Evolutionary conservation across 2,113 vertebrate genomes (phyloP), one percentile per base, ranked within the genome.

Genomic region (Rousettus leschenaultii): DNA sequence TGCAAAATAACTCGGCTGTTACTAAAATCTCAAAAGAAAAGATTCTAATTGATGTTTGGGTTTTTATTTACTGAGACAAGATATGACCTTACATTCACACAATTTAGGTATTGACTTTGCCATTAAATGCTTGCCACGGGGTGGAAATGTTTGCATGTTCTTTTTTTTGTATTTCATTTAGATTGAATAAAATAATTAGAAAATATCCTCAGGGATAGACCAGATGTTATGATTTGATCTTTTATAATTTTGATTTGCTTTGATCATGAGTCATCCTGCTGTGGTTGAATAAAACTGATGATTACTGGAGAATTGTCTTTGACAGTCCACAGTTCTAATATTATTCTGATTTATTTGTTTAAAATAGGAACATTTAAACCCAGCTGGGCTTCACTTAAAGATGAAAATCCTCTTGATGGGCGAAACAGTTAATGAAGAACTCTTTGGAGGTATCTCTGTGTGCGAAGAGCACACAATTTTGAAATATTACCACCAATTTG

Each of bases 361-460:
- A 55, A 95, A 98, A 93, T 97, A 99, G 99, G 99, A 99, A 96
- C 95, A 98, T 92, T 96, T 98, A 70, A 98, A 98, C 84, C 98
- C 98, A 89, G 98, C 98, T 95, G 99, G 99, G 5, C 87, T 99
- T 97, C 99, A 98, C 98, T 97, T 99, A 96, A 99, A 99, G 98
- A 97, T 99, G 92, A 98, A 98, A 98, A 99, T 99, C 95, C 98
- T 99, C 95, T 97, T 99, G 98, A 98, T 95, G 97, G 98, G 98
- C 38, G 89, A 96, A 92, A 97, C 97, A 82, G 88, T 98, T 91
- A 99, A 99, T 96, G 98, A 98, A 97, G 97, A 98, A 48, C 91
- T 99, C 95, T 98, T 94, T 96, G 98, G 98, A 98, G 99, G 99
- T 99, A 98, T 84, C 71, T 73, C 57, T 96, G 33, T 95, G 43